These are phyloP conservation scores for sheep (Ovis aries) DNA, from an alignment of 2,113 vertebrate genomes.

Conservation along the genomic window ARS-UI_Ramb_v3.0 NC_056061.1:24248501-24249000, in stretches of 20 bases:
- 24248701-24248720: conserved; percentile 57
- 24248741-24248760: conserved; percentile 35
- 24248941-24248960: background rate
- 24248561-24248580: conserved; percentile 56
- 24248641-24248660: conserved; percentile 56
- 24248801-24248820: conserved; percentile 26
- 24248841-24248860: conserved; percentile 45
- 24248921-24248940: conserved; percentile 4
- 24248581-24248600: conserved; percentile 59
- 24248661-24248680: conserved; percentile 51
- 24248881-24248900: conserved; percentile 67
- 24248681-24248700: conserved; percentile 54
- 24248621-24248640: conserved; percentile 68
- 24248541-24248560: conserved; percentile 76
- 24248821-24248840: conserved; percentile 44
- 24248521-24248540: conserved; percentile 79
- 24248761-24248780: conserved; percentile 9
- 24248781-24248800: background rate
- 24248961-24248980: background rate
- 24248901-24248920: conserved; percentile 58
- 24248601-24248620: conserved; percentile 40
- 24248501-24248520: conserved; percentile 64
- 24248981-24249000: background rate
- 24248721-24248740: conserved; percentile 28
- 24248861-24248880: conserved; percentile 67